Conservation (phyloP, 2,113 vertebrate species). For the Lethenteron reissneri region DNA sequence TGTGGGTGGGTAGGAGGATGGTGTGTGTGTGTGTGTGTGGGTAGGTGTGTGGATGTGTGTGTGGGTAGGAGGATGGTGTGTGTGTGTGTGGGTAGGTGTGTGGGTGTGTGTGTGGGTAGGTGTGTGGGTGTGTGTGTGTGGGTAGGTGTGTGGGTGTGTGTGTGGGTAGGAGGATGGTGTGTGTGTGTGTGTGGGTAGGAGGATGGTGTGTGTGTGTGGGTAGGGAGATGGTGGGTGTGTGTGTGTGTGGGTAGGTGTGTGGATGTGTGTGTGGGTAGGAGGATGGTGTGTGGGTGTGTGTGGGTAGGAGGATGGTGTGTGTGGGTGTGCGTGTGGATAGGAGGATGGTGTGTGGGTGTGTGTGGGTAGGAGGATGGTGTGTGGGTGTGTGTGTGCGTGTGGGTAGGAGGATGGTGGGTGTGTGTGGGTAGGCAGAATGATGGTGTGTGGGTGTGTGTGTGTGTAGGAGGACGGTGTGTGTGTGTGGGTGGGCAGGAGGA, state of each 20-base stretch:
- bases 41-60: background rate
- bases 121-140: background rate
- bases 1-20: background rate
- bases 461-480: too few relatives aligned
- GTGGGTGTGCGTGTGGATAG: background rate
- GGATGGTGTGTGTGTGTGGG: background rate
- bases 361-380: too few relatives aligned
- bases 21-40: background rate
- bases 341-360: background rate
- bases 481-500: too few relatives aligned
- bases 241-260: background rate
- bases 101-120: background rate
- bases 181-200: background rate
- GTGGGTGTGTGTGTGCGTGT: too few relatives aligned
- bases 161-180: background rate
- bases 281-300: constrained; percentile 1
- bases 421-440: too few relatives aligned
- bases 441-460: too few relatives aligned
- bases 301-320: background rate
- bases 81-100: background rate
- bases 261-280: background rate
- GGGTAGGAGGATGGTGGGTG: too few relatives aligned
- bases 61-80: background rate
- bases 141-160: background rate
- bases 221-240: background rate